Evolutionary conservation across 2,797 vertebrate genomes (phyloP), one percentile per base, ranked within the genome.

Genomic region (Bryconaethiops microstoma): DNA sequence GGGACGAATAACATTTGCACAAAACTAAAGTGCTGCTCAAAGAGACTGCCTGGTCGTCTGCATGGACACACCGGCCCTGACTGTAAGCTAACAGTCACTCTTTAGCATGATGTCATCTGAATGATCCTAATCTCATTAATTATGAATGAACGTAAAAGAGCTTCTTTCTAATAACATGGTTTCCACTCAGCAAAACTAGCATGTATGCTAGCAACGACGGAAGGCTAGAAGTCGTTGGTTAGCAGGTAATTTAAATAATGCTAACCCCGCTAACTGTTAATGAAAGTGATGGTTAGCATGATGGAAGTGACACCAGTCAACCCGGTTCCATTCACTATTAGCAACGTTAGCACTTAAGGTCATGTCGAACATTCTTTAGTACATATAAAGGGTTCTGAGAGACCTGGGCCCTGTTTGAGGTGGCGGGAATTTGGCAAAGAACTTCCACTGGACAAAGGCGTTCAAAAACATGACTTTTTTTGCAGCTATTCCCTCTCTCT

Each of bases 401-500:
- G 2, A n/a, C 9, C 10, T 25, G 14, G 59, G 48, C 23, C 45
- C 40, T 13, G 42, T 7, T 21, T 23, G 4, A 62, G 42, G 4
- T 67, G 72, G 25, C 54, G 62, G 60, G 3, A 13, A 39, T 75
- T 69, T 69, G 55, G 64, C 64, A 23, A 70, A 54, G 2, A 10
- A 48, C 1, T 7, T 1, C 2, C 25, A 25, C 21, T 12, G 29
- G 5, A 39, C 29, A 7, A 45, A 67, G 9, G 64, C 39, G 14
- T 67, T 45, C 7, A n/a, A 45, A 67, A 42, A 42, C 13, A 17
- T 55, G 14, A 21, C 2, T 39, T 57, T 39, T 72, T 69, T 39
- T 0, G 78, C 21, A 72, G 60, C 21, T 35, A 81, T 48, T 72
- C 74, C 72, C 60, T 57, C n/a, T 21, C 9, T 62, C 48, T 68